Evolutionary conservation across 2,888 invertebrate genomes (phyloP).

Genomic region (Agrotis segetum): DNA sequence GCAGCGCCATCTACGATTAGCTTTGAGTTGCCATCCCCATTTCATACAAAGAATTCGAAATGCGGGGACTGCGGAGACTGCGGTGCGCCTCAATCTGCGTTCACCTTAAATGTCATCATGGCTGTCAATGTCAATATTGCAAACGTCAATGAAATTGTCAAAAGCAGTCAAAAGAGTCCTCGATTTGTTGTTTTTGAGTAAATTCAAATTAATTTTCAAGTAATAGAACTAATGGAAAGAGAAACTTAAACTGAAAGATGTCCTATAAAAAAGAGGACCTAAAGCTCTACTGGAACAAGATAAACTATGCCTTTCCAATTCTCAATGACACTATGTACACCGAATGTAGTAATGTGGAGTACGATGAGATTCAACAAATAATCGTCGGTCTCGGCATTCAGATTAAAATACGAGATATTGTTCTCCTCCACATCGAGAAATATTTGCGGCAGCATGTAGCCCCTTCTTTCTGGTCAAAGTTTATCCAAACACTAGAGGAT

Average conservation of each 20-base stretch:
- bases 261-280: constrained; percentile 79
- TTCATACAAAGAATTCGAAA: too few relatives aligned
- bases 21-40: too few relatives aligned
- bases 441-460: constrained; percentile 91
- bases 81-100: too few relatives aligned
- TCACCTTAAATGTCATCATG: too few relatives aligned
- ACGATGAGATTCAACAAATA: constrained; percentile 84
- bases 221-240: too few relatives aligned
- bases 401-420: constrained; percentile 83
- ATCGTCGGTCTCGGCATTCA: constrained; percentile 82
- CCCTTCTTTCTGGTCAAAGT: constrained; percentile 93
- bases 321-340: constrained; percentile 82
- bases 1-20: too few relatives aligned
- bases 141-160: not conserved
- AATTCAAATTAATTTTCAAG: too few relatives aligned
- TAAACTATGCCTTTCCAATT: constrained; percentile 87
- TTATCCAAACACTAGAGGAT: constrained; percentile 88
- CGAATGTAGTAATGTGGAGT: constrained; percentile 81
- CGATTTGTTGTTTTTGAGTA: not conserved
- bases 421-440: constrained; percentile 89
- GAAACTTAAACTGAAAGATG: constrained; percentile 65
- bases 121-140: not conserved
- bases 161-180: not conserved
- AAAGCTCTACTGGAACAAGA: constrained; percentile 85
- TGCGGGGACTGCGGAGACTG: too few relatives aligned